Base-by-base conservation (phyloP, 92 coral and sea anemone genomes). In the Parazoanthus swiftii region DNA sequence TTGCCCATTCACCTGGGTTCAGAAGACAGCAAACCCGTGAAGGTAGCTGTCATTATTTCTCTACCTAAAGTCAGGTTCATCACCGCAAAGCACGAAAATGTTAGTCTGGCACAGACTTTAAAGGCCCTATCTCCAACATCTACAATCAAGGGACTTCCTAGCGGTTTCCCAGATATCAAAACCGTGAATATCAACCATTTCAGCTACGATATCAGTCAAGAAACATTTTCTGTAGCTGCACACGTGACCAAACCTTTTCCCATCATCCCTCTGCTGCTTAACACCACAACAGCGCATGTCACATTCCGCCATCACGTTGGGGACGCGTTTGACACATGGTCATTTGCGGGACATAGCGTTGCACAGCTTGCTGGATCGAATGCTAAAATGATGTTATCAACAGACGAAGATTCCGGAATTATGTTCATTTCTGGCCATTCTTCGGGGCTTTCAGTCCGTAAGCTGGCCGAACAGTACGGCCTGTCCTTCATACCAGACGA, bases 91-190 rank as follows among this genome's bases (percentile, higher is more conserved):
- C 96, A 92, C 92, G 94, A 94, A 46, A 77, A 89, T 25, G 92
- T 97, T 70, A 96, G 94, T 75, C 91, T 97, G 16, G 92, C 93
- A 0, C 98, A 94, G 70, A 93, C 95, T 1, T 84, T 97, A 33
- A 91, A 91, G 80, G 96, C 99, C 1, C 84, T 97, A n/a, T 97
- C 99, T 15, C 98, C 98, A 16, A 88, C 93, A 35, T 90, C 99
- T 6, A 86, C 87, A 79, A 89, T 96, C 38, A 91, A 88, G 48
- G 95, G 93, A 14, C 71, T 93, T 25, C 95, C 98, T 16, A 81
- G 86, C 38, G 96, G 96, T 25, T 97, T 95, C 56, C 99, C 99
- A 58, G 75, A 89, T 44, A 91, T 95, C 10, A 86, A 95, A 5
- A 85, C 90, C 0, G 88, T 97, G 8, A 90, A 82, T 87, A 92